Evolutionary conservation across 2,797 vertebrate species (phyloP), one percentile per base, ranked within the genome.

Genomic region (Etheostoma nigrum): DNA sequence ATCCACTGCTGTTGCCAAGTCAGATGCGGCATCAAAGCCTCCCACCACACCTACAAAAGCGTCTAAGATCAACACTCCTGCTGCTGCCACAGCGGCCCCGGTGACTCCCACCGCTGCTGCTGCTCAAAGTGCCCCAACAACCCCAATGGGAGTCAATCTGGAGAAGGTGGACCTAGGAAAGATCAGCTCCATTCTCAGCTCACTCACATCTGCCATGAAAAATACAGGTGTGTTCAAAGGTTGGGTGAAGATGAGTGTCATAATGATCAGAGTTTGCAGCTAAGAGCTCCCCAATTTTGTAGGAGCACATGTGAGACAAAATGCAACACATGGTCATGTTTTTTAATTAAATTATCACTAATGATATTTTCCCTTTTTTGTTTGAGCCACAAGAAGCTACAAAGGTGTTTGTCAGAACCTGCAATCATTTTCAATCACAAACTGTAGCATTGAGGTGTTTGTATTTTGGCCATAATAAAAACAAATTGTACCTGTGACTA

Each of bases 91-190:
- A 0, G 54, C 82, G 23, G 74, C 90, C 21, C 77, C 91, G 27
- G 57, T 79, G n/a, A 86, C 90, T 18, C 85, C 92, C 4, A 77
- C 87, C 1, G 55, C 90, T 0, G 51, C 86, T 18, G 67, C 83
- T 19, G 47, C 84, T 57, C 74, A 70, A 14, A 74, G 47, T 18
- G 9, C 82, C 18, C 48, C 89, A 7, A 16, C 81, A 36, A 54
- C 89, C 11, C 83, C 94, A 0, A 82, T 95, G 64, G 94, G 93
- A 33, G 96, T 98, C 76, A 99, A 97, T 91, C 92, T 99, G 85
- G 98, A 97, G 64, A 99, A 99, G 15, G 98, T 99, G 86, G 98
- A 99, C 91, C 91, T 99, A 84, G 98, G 98, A 33, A 99, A 99
- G 92, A 99, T 99, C 93, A 99, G 97, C 93, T 99, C 98, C 82